phyloP scores from a whole-genome alignment of 1,140 invertebrate genomes.

The Cotesia chilonis region DNA sequence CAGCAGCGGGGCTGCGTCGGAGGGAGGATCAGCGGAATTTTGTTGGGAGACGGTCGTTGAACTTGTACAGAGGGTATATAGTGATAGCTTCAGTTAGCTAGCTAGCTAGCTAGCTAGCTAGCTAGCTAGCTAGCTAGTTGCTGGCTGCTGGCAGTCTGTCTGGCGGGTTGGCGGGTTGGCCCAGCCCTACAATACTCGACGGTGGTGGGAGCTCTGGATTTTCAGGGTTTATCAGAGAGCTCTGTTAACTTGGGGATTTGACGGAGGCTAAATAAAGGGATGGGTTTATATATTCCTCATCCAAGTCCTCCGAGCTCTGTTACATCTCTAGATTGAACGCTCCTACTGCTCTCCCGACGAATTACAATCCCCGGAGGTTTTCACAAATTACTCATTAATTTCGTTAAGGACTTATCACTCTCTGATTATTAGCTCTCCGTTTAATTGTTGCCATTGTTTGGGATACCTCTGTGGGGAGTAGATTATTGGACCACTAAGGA shows the following conservation, averaged over 20 bases:
- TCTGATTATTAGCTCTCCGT: background rate
- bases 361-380: slow-evolving; percentile 11
- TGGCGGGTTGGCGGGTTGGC: background rate
- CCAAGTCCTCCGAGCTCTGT: background rate
- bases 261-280: background rate
- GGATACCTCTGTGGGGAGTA: no score
- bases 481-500: no score
- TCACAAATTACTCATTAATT: slow-evolving; percentile 10
- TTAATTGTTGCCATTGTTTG: no score
- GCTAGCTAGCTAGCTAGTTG: background rate
- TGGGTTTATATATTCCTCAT: no score
- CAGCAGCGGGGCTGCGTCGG: slow-evolving; percentile 14
- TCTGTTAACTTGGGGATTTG: slow-evolving; percentile 24
- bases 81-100: background rate
- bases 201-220: slow-evolving; percentile 4
- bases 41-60: slow-evolving; percentile 36
- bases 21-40: slow-evolving; percentile 14
- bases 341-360: background rate
- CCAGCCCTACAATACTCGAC: no score
- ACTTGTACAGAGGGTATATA: slow-evolving; percentile 12
- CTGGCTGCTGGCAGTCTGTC: background rate
- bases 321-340: background rate
- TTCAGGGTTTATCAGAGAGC: slow-evolving; percentile 17
- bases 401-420: background rate
- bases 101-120: slow-evolving; percentile 20